Evolutionary conservation across 37 sponge, comb jelly and placozoan species (phyloP).

Genomic region (Cliona cf. orientalis): DNA sequence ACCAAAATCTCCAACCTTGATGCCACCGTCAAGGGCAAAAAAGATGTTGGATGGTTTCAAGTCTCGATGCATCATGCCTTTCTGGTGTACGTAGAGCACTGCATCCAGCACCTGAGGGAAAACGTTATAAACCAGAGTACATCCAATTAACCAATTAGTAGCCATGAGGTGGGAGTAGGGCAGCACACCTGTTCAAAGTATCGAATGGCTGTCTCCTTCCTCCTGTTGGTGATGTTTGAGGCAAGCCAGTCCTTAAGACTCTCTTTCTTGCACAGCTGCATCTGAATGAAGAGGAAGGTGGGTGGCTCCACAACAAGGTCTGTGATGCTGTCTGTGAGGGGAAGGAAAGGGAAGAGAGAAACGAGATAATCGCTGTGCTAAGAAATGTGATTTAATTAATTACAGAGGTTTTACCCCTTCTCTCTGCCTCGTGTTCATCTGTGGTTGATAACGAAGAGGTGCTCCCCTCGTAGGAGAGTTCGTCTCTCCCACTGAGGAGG

Average conservation of each 20-base stretch:
- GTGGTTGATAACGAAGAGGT: neutral
- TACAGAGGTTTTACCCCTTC: conserved; percentile 4
- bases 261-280: conserved; percentile 89
- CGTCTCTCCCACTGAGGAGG: conserved; percentile 28
- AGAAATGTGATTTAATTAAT: neutral
- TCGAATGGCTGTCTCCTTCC: conserved; percentile 24
- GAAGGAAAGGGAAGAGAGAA: neutral
- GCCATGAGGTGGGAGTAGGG: neutral
- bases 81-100: conserved; percentile 86
- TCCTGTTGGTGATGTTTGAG: conserved; percentile 18
- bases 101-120: conserved; percentile 75
- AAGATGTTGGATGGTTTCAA: conserved; percentile 96
- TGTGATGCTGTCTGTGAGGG: conserved; percentile 14
- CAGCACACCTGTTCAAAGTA: conserved; percentile 75
- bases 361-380: neutral
- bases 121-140: neutral
- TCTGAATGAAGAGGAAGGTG: conserved; percentile 88
- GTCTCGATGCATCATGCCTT: conserved; percentile 91
- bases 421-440: conserved; percentile 6
- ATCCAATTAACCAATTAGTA: neutral
- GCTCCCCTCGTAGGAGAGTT: conserved; percentile 14
- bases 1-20: conserved; percentile 96
- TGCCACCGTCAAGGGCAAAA: conserved; percentile 80
- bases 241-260: conserved; percentile 88
- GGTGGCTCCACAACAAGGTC: conserved; percentile 31